phyloP scores from a whole-genome alignment of 2,113 vertebrate species.

The Cairina moschata region DNA sequence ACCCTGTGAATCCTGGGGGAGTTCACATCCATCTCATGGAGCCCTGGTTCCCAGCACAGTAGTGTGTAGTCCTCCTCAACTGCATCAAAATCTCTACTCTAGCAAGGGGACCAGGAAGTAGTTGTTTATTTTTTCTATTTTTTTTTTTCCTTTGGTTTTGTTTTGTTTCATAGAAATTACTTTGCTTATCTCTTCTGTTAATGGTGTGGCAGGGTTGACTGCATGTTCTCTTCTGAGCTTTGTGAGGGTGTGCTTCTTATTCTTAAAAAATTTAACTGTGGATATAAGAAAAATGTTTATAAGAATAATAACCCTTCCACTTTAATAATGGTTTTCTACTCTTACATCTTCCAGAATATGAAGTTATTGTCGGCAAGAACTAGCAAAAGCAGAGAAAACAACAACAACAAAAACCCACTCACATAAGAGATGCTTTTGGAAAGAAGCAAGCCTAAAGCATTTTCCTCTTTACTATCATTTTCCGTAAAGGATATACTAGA shows the following conservation, averaged over 20 bases:
- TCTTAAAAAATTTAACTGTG: neutral
- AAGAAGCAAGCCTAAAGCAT: neutral
- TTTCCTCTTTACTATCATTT: neutral
- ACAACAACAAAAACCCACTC: neutral
- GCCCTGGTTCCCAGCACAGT: rapidly evolving
- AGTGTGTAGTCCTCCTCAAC: neutral
- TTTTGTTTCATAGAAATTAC: neutral
- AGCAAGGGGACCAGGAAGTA: neutral
- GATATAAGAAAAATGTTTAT: neutral
- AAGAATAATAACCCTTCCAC: neutral
- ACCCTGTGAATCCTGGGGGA: neutral
- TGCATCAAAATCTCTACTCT: neutral
- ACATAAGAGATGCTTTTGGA: neutral
- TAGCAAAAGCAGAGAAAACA: neutral
- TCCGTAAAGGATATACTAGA: neutral
- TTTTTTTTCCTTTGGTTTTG: no score
- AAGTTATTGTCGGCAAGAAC: neutral
- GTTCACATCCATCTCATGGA: neutral
- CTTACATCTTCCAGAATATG: neutral
- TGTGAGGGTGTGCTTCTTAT: neutral
- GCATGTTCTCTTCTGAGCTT: neutral
- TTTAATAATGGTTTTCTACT: neutral
- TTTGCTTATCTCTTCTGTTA: neutral
- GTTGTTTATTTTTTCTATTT: neutral
- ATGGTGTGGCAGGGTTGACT: neutral